Conservation (phyloP, 2,797 vertebrate genomes). For the Otolemur crassicaudatus region DNA sequence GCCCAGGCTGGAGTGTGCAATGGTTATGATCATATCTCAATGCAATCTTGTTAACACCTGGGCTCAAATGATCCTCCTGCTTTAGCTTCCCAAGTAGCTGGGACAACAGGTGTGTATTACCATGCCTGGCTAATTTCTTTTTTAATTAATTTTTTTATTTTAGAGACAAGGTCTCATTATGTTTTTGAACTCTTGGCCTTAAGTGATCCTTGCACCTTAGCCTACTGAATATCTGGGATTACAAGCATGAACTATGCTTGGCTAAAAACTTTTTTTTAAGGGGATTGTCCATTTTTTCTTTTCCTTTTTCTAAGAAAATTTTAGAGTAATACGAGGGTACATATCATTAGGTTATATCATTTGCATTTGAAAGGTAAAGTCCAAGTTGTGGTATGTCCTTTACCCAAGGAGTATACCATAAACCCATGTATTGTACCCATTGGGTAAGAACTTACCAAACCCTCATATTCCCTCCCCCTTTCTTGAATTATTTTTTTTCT, state of each 20-base stretch:
- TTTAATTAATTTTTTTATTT: background rate
- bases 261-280: background rate
- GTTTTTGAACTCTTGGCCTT: background rate
- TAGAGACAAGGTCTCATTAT: background rate
- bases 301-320: no score
- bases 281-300: no score
- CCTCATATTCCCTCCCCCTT: no score
- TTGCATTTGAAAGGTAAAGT: no score
- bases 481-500: no score
- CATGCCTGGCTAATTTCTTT: background rate
- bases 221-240: background rate
- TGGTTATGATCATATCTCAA: background rate
- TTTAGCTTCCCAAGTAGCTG: background rate
- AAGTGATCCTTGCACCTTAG: background rate
- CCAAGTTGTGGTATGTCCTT: no score
- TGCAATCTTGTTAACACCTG: background rate
- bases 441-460: no score
- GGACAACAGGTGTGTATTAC: background rate
- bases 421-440: no score
- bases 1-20: background rate
- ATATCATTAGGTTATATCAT: no score
- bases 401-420: no score
- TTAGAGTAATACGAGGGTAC: no score
- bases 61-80: background rate
- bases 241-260: background rate